A percentile compares a stretch with the other conserved stretches of the same genome.
Conservation (phyloP, 2,888 invertebrate genomes). For the Drosophila picticornis region DNA sequence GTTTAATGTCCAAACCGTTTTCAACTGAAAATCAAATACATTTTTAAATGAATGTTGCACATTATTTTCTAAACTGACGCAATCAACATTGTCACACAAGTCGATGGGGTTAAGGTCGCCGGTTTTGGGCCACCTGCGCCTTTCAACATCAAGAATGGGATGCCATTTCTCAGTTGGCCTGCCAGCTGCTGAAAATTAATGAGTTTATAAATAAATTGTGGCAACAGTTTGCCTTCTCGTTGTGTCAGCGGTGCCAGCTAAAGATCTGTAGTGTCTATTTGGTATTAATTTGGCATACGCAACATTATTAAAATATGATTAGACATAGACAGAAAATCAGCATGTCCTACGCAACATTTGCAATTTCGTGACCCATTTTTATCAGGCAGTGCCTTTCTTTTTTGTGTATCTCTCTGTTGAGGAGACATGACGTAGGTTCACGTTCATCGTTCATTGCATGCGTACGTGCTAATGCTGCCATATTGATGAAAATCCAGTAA, state of each 20-base stretch:
- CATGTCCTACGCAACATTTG: slow-evolving; percentile 22
- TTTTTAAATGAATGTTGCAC: slow-evolving; percentile 5
- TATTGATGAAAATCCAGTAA: slow-evolving; percentile 82
- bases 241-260: slow-evolving; percentile 18
- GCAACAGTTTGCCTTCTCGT: slow-evolving; percentile 41
- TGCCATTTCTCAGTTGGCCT: slow-evolving; percentile 10
- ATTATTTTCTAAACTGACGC: slow-evolving; percentile 15
- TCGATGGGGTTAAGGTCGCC: slow-evolving; percentile 1
- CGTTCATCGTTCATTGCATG: slow-evolving; percentile 65
- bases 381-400: not conserved
- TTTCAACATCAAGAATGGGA: slow-evolving; percentile 3
- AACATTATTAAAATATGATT: slow-evolving; percentile 56
- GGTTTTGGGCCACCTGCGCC: slow-evolving; percentile 19
- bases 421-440: slow-evolving; percentile 62
- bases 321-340: slow-evolving; percentile 49
- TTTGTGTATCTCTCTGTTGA: slow-evolving; percentile 10
- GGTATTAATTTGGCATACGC: slow-evolving; percentile 47
- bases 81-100: slow-evolving; percentile 28
- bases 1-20: not conserved
- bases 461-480: slow-evolving; percentile 75
- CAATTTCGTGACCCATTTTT: slow-evolving; percentile 24
- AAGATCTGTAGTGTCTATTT: slow-evolving; percentile 46
- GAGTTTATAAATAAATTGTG: slow-evolving; percentile 55
- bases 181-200: slow-evolving; percentile 45
- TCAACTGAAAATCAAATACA: not conserved